Evolutionary conservation across 2,888 invertebrate species (phyloP), one percentile per base, ranked within the genome.

Genomic region (Sabatieria punctata): DNA sequence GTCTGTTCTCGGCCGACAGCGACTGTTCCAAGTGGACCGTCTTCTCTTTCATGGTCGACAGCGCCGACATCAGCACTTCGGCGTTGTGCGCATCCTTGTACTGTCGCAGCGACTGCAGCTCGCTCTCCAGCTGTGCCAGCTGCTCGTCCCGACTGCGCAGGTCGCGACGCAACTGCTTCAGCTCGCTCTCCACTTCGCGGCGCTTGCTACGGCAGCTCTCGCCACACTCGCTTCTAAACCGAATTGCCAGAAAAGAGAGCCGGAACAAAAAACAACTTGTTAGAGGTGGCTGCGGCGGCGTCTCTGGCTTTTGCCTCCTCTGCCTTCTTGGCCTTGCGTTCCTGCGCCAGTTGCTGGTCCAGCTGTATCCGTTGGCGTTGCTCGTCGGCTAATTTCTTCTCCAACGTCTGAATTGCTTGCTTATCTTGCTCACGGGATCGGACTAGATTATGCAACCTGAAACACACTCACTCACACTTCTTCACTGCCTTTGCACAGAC

Each of bases 1-100:
- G 82, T 60, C 91, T 78, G 57, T 91, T 97, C 75, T 97, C 95
- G 41, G 89, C 85, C 52, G 85, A 86, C 56, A 97, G 76, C 63
- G 85, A 84, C 64, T 82, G 82, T 72, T 95, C 89, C 59, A 95
- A 75, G 66, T 88, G 86, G 60, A 78, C 70, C 65, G 85, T 86
- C 66, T 88, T 85, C 65, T 91, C 88, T 69, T 52, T 52, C 47
- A 55, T 46, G 53, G 80, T 78, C 43, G 77, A 75, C 55, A 85
- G 71, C 21, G 85, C 83, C 36, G 79, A 76, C 73, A 82, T 77
- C 55, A 85, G 71, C 60, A 82, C 77, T 58, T 84, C 30, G 8
- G 15, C 30, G 30, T 15, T 30, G 30, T 8, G n/a, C n/a, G n/a
- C 33, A 11, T 76, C 75, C 63, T 76, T 76, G 63, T 75, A 75